These are phyloP conservation scores for Brachionus calyciflorus DNA, from an alignment of 1,140 invertebrate genomes.

Conservation along the genomic window DNA sequence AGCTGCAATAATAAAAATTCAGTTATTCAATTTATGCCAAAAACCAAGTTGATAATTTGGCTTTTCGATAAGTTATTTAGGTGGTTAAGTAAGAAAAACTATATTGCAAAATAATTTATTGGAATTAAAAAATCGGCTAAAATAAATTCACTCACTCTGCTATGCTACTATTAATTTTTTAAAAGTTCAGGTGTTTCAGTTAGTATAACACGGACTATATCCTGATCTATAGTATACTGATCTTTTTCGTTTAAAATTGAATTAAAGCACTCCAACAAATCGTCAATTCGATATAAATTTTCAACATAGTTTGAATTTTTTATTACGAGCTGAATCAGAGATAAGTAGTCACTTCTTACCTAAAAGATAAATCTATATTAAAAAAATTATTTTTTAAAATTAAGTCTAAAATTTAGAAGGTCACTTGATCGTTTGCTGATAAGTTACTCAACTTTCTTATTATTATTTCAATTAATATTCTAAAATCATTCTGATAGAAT, in stretches of 20 bases:
- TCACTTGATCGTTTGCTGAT: constrained; percentile 38
- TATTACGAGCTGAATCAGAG: constrained; percentile 53
- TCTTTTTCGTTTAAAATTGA: constrained; percentile 52
- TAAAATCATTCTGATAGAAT: constrained; percentile 26
- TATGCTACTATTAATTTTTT: background rate
- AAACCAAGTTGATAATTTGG: no score
- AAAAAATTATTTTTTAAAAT: no score
- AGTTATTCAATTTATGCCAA: no score
- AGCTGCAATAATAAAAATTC: no score
- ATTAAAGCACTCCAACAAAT: constrained; percentile 52
- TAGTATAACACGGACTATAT: constrained; percentile 36
- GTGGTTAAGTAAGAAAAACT: no score
- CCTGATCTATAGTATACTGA: constrained; percentile 47
- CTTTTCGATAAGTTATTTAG: no score
- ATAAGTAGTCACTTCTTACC: constrained; percentile 52
- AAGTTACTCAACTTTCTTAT: constrained; percentile 18
- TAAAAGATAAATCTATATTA: constrained; percentile 48
- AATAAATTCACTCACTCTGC: no score
- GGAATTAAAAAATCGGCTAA: no score
- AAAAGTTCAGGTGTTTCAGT: constrained; percentile 21
- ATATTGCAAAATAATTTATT: no score
- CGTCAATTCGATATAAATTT: constrained; percentile 51
- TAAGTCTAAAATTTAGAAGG: no score
- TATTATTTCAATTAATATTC: constrained; percentile 27
- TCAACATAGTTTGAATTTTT: constrained; percentile 54